These are phyloP conservation scores for Sardina pilchardus DNA, from an alignment of 2,113 vertebrate genomes.

Conservation along the genomic window DNA sequence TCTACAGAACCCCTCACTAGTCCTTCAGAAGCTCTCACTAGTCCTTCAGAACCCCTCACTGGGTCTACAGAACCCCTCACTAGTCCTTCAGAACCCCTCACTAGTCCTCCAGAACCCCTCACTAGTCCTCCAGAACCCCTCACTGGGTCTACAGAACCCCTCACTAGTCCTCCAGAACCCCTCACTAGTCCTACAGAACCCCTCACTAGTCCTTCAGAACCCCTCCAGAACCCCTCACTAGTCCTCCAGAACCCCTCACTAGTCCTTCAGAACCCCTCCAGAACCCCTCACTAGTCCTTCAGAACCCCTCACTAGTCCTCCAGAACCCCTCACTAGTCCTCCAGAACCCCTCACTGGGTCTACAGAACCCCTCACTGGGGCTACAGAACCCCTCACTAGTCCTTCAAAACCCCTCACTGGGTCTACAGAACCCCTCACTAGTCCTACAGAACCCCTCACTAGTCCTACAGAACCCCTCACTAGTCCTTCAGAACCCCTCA, in stretches of 20 bases:
- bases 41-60: conserved; percentile 13
- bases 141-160: neutral
- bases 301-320: neutral
- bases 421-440: too few relatives aligned
- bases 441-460: too few relatives aligned
- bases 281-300: conserved; percentile 12
- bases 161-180: neutral
- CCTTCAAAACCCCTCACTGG: conserved; percentile 9
- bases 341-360: too few relatives aligned
- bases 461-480: neutral
- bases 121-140: conserved; percentile 2
- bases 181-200: too few relatives aligned
- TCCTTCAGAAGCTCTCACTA: too few relatives aligned
- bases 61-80: neutral
- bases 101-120: neutral
- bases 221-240: neutral
- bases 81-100: too few relatives aligned
- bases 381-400: conserved; percentile 38
- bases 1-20: conserved; percentile 3
- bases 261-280: neutral
- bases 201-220: neutral
- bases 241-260: too few relatives aligned
- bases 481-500: neutral
- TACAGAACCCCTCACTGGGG: neutral
- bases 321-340: too few relatives aligned